Evolutionary conservation across 2,113 vertebrate genomes (phyloP), one percentile per base, ranked within the genome.

Genomic region (Salvator merianae): DNA sequence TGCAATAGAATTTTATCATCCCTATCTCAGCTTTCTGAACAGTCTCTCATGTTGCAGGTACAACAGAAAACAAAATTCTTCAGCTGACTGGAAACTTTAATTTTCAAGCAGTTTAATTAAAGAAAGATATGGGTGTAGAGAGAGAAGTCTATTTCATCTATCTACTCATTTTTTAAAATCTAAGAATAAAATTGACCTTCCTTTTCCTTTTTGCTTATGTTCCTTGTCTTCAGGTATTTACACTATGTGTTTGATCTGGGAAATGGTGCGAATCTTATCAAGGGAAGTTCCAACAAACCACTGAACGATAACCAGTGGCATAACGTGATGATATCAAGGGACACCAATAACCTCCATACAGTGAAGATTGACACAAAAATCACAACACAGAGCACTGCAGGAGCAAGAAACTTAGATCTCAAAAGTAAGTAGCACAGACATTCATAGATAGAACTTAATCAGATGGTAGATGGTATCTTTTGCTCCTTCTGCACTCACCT

Each of bases 281-380:
- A 99, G 94, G 98, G 98, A 85, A 99, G 98, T 94, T 99, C 98
- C 73, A 99, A 99, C 91, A 99, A 98, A 90, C 97, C 98, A 53
- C 96, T 99, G 84, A 99, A 99, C 26, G 98, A 99, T 96, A 99
- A 99, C 95, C 97, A 99, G 88, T 99, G 98, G 98, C 98, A 99
- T 91, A 99, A 98, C 10, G 98, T 99, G 77, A 97, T 99, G 94
- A 99, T 99, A 92, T 99, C 98, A 53, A 95, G 98, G 90, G 98
- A 99, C 93, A 98, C 97, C 87, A 99, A 97, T 96, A 99, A 99
- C 88, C 97, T 99, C 24, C 98, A 99, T 93, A 99, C 97, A 3
- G 98, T 99, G 84, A 99, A 99, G 94, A 99, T 99, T 4, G 98
- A 99, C 94, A 99, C 98, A 28, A 99, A 99, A 94, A 96, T 98